A percentile compares a stretch with the other conserved stretches of the same genome.
Conservation (phyloP, 2,888 invertebrate species). For the Cheilosia grossa region DNA sequence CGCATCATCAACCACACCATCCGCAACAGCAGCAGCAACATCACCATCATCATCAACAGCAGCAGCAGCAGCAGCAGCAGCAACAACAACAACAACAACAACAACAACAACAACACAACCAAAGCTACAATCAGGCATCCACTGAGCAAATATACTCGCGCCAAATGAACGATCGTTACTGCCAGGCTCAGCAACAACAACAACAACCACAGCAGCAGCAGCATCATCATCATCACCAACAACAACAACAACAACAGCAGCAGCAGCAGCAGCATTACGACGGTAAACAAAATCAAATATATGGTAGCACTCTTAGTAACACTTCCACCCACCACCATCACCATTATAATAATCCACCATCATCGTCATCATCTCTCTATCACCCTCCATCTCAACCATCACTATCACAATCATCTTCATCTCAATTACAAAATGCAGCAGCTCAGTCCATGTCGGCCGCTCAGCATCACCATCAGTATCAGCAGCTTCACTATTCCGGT, state of each 20-base stretch:
- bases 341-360: constrained; percentile 81
- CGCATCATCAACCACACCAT: constrained; percentile 76
- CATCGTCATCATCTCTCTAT: constrained; percentile 77
- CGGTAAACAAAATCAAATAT: constrained; percentile 83
- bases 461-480: constrained; percentile 73
- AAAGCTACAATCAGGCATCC: constrained; percentile 67
- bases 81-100: constrained; percentile 42
- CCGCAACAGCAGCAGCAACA: constrained; percentile 74
- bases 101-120: constrained; percentile 65
- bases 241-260: constrained; percentile 69
- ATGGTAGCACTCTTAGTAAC: constrained; percentile 81
- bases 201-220: constrained; percentile 72
- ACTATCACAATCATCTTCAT: constrained; percentile 76
- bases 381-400: constrained; percentile 77
- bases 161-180: constrained; percentile 75
- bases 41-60: constrained; percentile 76
- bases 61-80: constrained; percentile 76
- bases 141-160: constrained; percentile 77
- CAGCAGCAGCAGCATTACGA: constrained; percentile 79
- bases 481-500: constrained; percentile 79
- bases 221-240: constrained; percentile 67
- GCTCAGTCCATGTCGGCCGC: constrained; percentile 53
- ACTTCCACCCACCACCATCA: constrained; percentile 79
- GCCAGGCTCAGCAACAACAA: constrained; percentile 76
- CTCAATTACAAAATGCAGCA: constrained; percentile 73